Conservation (phyloP, 2,888 invertebrate genomes). For the Microplitis deprimator region DNA sequence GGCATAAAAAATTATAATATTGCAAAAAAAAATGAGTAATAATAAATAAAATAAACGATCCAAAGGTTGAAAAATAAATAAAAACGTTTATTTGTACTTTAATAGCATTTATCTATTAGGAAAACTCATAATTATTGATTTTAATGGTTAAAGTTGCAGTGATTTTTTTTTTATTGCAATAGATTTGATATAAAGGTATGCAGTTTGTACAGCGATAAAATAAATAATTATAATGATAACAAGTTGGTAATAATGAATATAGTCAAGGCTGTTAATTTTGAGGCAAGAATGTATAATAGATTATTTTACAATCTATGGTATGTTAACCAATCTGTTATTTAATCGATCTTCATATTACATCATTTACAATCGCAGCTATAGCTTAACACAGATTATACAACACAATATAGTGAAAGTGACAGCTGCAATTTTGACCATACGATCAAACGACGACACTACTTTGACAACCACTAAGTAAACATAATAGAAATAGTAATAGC, state of each 20-base stretch:
- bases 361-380: slow-evolving; percentile 40
- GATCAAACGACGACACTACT: slow-evolving; percentile 37
- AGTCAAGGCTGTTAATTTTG: not conserved
- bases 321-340: slow-evolving; percentile 44
- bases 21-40: not conserved
- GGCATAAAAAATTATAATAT: too few species aligned
- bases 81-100: not conserved
- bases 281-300: slow-evolving; percentile 16
- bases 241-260: not conserved
- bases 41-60: not conserved
- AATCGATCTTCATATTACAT: slow-evolving; percentile 48
- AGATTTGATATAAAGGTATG: not conserved
- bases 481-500: not conserved
- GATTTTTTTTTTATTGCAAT: not conserved
- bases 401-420: slow-evolving; percentile 62
- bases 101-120: not conserved
- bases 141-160: not conserved
- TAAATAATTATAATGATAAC: not conserved
- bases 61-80: not conserved
- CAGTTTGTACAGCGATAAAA: not conserved
- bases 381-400: slow-evolving; percentile 56
- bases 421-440: slow-evolving; percentile 56
- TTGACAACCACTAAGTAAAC: slow-evolving; percentile 19
- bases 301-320: slow-evolving; percentile 8
- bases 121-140: not conserved